phyloP scores from a whole-genome alignment of 2,797 vertebrate genomes.

The Agapornis canus region DNA sequence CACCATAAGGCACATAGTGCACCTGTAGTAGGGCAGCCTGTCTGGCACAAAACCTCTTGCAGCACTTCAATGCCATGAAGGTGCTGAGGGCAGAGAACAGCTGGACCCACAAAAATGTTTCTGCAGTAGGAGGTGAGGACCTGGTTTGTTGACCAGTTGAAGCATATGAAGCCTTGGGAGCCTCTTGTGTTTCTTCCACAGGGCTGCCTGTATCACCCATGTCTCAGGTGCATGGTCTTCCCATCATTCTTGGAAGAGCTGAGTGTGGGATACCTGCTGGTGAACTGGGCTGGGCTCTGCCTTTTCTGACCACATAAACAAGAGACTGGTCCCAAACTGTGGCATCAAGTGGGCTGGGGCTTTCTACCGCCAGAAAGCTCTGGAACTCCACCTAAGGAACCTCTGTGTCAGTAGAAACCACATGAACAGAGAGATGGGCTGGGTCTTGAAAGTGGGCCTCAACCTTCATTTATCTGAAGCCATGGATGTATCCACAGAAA shows the following conservation, averaged over 20 bases:
- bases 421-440: rapidly evolving
- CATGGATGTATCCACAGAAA: neutral
- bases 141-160: neutral
- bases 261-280: neutral
- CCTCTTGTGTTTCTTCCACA: neutral
- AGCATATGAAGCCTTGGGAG: neutral
- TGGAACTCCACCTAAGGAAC: neutral
- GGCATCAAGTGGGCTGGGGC: neutral
- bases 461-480: neutral
- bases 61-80: neutral
- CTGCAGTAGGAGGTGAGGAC: neutral
- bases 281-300: neutral
- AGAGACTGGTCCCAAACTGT: neutral
- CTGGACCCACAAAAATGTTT: rapidly evolving
- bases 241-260: neutral
- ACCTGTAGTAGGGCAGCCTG: neutral
- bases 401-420: constrained; percentile 5
- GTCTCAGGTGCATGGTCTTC: neutral
- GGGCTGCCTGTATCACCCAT: neutral
- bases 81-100: neutral
- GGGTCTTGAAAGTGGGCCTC: neutral
- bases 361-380: constrained; percentile 40
- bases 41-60: neutral
- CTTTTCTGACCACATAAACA: neutral
- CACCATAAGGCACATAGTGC: neutral